Conservation (phyloP, 2,797 vertebrate species). For the Cirrhinus molitorella region DNA sequence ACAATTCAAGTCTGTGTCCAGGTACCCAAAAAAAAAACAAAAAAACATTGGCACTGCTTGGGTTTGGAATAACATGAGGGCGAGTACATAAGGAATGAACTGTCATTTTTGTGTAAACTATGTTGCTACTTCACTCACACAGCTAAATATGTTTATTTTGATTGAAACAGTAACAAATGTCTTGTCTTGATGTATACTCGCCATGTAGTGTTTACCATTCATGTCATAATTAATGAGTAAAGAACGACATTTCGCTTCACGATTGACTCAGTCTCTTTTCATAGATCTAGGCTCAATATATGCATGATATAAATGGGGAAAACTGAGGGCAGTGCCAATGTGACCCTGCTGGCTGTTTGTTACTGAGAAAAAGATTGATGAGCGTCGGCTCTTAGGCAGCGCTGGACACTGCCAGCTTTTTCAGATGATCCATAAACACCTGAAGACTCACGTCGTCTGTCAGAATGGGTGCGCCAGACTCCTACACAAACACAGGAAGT, state of each 20-base stretch:
- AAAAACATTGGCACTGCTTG: not conserved
- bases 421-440: slow-evolving; percentile 99
- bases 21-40: not conserved
- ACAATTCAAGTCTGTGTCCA: not conserved
- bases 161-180: not conserved
- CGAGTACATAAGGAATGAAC: not conserved
- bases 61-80: not conserved
- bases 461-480: slow-evolving; percentile 94
- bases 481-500: slow-evolving; percentile 53
- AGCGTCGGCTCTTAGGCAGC: slow-evolving; percentile 80
- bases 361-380: not conserved
- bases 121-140: not conserved
- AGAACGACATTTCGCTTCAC: not conserved
- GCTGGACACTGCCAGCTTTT: slow-evolving; percentile 97
- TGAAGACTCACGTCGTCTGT: slow-evolving; percentile 98
- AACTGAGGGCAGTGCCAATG: slow-evolving; percentile 17
- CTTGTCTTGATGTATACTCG: slow-evolving; percentile 12
- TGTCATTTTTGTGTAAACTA: not conserved
- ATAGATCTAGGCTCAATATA: not conserved
- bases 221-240: not conserved
- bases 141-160: not conserved
- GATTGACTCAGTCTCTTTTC: no score
- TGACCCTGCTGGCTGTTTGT: slow-evolving; percentile 12
- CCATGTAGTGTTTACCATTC: slow-evolving; percentile 12
- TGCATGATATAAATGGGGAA: slow-evolving; percentile 15